Evolutionary conservation across 1,140 invertebrate species (phyloP).

Genomic region (Lepidostoma basale): DNA sequence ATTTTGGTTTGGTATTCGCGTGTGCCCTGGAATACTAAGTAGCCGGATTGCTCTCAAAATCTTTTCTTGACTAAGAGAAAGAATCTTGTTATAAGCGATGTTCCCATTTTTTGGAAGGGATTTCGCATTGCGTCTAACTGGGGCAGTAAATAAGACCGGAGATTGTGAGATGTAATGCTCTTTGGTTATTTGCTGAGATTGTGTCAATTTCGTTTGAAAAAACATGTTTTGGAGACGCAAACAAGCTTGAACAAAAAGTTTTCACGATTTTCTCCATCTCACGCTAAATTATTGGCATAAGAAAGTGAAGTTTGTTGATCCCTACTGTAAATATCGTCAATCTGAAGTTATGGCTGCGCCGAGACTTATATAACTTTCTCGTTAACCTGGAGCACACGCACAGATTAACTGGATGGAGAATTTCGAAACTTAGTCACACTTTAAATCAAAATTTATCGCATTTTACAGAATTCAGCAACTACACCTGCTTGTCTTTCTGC

Average conservation of each 20-base stretch:
- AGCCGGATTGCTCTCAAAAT: constrained; percentile 40
- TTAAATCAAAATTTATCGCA: too few species aligned
- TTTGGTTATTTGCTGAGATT: constrained; percentile 11
- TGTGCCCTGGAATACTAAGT: constrained; percentile 42
- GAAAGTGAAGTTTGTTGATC: neutral
- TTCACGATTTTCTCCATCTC: neutral
- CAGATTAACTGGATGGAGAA: too few species aligned
- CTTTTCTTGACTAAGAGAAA: constrained; percentile 33
- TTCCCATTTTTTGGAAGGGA: constrained; percentile 32
- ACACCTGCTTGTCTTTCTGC: too few species aligned
- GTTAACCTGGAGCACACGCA: too few species aligned
- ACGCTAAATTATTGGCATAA: neutral
- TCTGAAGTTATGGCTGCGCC: neutral
- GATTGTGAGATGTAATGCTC: constrained; percentile 31
- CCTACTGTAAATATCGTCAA: neutral
- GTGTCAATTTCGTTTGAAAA: neutral
- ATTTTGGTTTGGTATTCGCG: constrained; percentile 46
- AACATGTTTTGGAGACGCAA: neutral
- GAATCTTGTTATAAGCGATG: constrained; percentile 42
- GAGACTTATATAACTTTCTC: neutral
- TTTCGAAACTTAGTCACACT: too few species aligned
- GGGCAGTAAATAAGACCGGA: constrained; percentile 43
- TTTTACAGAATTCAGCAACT: too few species aligned
- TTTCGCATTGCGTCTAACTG: constrained; percentile 44
- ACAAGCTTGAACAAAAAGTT: neutral